phyloP scores from a whole-genome alignment of 1,140 invertebrate genomes.

The Papilio aristodemus region DNA sequence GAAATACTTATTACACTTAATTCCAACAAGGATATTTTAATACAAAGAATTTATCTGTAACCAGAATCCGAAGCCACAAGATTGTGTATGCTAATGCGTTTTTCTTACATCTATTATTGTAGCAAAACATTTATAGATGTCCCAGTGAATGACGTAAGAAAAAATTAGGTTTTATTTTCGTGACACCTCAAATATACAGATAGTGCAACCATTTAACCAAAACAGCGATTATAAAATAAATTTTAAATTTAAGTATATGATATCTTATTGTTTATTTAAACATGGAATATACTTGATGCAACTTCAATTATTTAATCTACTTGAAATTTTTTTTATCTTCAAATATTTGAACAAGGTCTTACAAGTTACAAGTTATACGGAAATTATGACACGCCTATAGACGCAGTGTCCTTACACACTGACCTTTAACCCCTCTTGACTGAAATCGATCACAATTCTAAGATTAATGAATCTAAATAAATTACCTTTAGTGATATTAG shows the following conservation, averaged over 20 bases:
- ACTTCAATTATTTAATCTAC: too few relatives aligned
- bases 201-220: too few relatives aligned
- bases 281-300: too few relatives aligned
- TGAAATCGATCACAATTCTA: not conserved
- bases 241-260: too few relatives aligned
- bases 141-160: too few relatives aligned
- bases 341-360: slow-evolving; percentile 9
- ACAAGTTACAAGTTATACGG: not conserved
- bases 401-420: slow-evolving; percentile 1
- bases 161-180: too few relatives aligned
- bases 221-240: too few relatives aligned
- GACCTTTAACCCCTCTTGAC: not conserved
- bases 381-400: not conserved
- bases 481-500: too few relatives aligned
- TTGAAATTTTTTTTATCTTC: too few relatives aligned
- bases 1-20: not conserved
- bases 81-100: slow-evolving; percentile 9
- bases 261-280: too few relatives aligned
- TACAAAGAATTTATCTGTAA: not conserved
- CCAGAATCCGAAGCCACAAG: not conserved
- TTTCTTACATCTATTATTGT: not conserved
- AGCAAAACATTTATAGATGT: not conserved
- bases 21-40: not conserved
- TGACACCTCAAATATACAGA: too few relatives aligned
- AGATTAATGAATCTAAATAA: not conserved